Conservation (phyloP, 2,888 invertebrate species). For the Drosophila mimetica region DNA sequence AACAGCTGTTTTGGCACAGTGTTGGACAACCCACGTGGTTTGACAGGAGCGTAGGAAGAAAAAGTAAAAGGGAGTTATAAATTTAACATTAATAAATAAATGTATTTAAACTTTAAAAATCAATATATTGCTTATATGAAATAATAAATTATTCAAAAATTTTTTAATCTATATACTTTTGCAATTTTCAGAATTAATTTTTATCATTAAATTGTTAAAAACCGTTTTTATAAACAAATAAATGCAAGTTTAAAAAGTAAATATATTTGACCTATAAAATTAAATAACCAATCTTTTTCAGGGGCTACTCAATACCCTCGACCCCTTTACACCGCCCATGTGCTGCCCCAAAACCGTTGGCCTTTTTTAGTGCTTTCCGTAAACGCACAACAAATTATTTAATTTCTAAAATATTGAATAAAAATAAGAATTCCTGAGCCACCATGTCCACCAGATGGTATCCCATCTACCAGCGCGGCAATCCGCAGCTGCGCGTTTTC, state of each 20-base stretch:
- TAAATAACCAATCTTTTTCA: background rate
- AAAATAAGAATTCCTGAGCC: background rate
- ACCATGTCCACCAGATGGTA: slow-evolving; percentile 87
- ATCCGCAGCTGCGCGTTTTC: slow-evolving; percentile 96
- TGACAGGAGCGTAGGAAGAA: background rate
- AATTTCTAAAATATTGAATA: slow-evolving; percentile 26
- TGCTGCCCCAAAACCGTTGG: slow-evolving; percentile 11
- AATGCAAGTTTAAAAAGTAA: too few species aligned
- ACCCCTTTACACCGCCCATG: slow-evolving; percentile 7
- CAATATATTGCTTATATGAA: too few species aligned
- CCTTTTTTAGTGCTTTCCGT: slow-evolving; percentile 52
- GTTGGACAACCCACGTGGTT: slow-evolving; percentile 57
- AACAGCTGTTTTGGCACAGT: slow-evolving; percentile 46
- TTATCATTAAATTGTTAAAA: too few species aligned
- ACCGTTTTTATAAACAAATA: too few species aligned
- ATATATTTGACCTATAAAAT: too few species aligned
- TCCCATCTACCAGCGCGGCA: slow-evolving; percentile 95
- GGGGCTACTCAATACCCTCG: background rate
- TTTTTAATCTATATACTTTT: too few species aligned
- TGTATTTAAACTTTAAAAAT: too few species aligned
- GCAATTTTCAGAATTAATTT: too few species aligned
- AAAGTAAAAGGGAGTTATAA: background rate
- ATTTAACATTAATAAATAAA: too few species aligned
- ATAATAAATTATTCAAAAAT: too few species aligned
- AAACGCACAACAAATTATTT: slow-evolving; percentile 11